These are phyloP conservation scores for Ernsta delagoae DNA, from an alignment of 2,888 invertebrate species.

Conservation along the genomic window DNA sequence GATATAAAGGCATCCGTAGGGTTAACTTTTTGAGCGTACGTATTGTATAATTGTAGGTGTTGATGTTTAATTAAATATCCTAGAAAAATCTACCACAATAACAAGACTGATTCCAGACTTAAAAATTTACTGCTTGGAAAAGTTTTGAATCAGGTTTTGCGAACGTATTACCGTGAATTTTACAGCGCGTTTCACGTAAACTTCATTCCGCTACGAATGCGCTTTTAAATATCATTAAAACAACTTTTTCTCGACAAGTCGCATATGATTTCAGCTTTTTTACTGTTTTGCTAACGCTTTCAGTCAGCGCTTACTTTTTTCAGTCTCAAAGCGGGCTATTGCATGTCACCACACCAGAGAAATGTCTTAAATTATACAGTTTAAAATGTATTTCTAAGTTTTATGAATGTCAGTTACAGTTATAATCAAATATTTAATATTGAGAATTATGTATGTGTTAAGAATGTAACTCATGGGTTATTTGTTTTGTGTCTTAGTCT, in stretches of 20 bases:
- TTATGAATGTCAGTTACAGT: no score
- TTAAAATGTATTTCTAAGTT: not conserved
- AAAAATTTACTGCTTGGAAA: not conserved
- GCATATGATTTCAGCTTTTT: not conserved
- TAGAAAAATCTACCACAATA: not conserved
- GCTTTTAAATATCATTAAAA: constrained; percentile 7
- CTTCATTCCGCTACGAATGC: constrained; percentile 10
- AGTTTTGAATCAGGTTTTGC: not conserved
- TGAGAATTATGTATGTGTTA: no score
- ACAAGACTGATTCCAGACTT: no score
- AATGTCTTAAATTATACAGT: not conserved
- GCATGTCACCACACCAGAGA: not conserved
- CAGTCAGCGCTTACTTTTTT: no score
- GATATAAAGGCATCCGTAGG: no score
- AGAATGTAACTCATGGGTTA: no score
- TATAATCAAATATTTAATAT: no score
- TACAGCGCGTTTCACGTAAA: not conserved
- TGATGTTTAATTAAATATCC: not conserved
- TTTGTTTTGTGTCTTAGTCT: no score
- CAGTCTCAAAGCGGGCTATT: not conserved
- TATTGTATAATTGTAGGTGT: no score
- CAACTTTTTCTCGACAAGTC: constrained; percentile 8
- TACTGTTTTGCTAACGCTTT: not conserved
- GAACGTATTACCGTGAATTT: constrained; percentile 1
- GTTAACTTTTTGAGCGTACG: no score